phyloP scores from a whole-genome alignment of 2,888 invertebrate species.

The Perdita meconis region DNA sequence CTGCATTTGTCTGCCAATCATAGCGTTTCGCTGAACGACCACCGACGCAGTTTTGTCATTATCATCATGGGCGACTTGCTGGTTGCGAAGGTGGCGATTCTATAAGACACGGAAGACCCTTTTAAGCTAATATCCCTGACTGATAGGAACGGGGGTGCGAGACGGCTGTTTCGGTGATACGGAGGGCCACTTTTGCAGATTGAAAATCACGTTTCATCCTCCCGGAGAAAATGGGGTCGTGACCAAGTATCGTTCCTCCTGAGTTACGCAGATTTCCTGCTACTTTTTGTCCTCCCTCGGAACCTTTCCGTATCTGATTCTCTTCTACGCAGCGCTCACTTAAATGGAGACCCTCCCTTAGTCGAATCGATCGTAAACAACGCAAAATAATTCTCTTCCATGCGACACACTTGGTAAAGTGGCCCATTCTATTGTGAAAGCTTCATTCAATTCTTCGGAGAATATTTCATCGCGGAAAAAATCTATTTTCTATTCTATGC shows the following conservation, averaged over 20 bases:
- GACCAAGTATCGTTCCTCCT: conserved; percentile 43
- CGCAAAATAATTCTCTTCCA: background rate
- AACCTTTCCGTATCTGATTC: conserved; percentile 11
- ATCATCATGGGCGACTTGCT: background rate
- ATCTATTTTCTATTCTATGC: no score
- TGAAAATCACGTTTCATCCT: conserved; percentile 46
- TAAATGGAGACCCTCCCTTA: background rate
- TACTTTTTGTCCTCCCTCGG: conserved; percentile 1
- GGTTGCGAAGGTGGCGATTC: background rate
- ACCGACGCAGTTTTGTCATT: background rate
- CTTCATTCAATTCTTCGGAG: background rate
- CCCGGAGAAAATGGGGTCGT: conserved; percentile 18
- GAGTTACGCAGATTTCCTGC: conserved; percentile 9
- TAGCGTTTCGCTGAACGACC: background rate
- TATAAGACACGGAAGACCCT: conserved; percentile 17
- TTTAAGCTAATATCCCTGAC: conserved; percentile 37
- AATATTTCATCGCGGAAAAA: background rate
- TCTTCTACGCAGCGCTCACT: background rate
- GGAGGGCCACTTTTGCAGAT: conserved; percentile 47
- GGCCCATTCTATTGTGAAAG: background rate
- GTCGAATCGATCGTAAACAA: background rate
- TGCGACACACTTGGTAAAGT: background rate
- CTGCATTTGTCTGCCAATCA: background rate
- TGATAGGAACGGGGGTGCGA: conserved; percentile 28
- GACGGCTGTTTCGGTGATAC: conserved; percentile 15